Evolutionary conservation across 2,797 vertebrate species (phyloP), one percentile per base, ranked within the genome.

Genomic region (Catostomus latipinnis): DNA sequence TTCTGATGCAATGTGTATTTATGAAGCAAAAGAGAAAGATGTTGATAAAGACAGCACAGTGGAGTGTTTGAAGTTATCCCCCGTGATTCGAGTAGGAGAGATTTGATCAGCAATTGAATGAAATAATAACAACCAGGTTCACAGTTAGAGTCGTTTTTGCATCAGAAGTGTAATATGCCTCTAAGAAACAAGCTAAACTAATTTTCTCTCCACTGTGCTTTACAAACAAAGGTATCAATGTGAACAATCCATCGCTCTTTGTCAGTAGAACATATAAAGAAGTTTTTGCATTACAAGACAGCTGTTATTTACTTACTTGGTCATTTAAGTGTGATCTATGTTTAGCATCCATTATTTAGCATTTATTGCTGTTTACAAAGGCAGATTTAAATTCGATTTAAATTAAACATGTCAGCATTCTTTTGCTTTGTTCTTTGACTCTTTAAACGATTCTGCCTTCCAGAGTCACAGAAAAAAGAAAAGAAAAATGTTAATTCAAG

Each of bases 1-100:
- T 52, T 34, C 83, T 71, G 76, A 85, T 71, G 85, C 76, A 86
- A 86, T 74, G 74, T 72, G 71, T 70, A 82, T 87, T 78, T 84
- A 74, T 62, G 81, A 65, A 70, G 78, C 68, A 48, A 57, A 72
- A 80, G 48, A 72, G 62, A 67, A 48, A 62, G 73, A 68, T 53
- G 63, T 67, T 80, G 61, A 84, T 74, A 78, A 77, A 81, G 66
- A 79, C 66, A 76, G 48, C 2, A 14, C 34, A 11, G 18, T 7
- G 49, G 66, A 66, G 61, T 22, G 76, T 84, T 84, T 84, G 80
- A 84, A 84, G 76, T 80, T 79, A 49, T 70, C 45, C 71, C 71
- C 57, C 56, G 48, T 4, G 70, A 71, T 73, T 74, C 66, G 65
- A 78, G 76, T 18, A 66, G 67, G 53, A 68, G 58, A 65, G n/a